These are phyloP conservation scores for Drosophila borealis DNA, from an alignment of 2,888 invertebrate species.

Conservation along the genomic window DNA sequence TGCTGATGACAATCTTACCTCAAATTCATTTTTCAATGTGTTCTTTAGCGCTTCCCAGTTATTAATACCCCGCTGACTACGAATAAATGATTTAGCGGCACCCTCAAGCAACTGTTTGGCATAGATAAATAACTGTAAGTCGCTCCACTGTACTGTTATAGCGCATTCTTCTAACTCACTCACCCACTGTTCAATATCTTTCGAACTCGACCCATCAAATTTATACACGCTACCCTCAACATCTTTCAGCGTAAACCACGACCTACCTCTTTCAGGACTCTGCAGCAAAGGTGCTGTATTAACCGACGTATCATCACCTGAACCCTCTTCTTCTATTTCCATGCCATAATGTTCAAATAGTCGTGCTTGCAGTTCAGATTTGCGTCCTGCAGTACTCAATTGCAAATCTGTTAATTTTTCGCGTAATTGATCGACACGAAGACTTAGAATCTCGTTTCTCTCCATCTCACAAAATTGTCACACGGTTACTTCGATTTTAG, in stretches of 20 bases:
- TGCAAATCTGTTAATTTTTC: neutral
- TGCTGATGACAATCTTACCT: conserved; percentile 14
- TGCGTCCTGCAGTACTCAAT: no score
- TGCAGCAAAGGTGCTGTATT: no score
- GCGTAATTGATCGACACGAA: no score
- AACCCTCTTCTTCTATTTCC: no score
- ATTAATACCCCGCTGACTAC: conserved; percentile 4
- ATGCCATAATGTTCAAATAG: no score
- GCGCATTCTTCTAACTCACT: conserved; percentile 22
- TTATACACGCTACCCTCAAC: conserved; percentile 23
- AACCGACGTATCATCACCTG: no score
- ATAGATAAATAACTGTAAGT: conserved; percentile 25
- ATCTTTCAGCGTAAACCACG: conserved; percentile 30
- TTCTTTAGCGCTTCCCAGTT: conserved; percentile 13
- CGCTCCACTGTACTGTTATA: conserved; percentile 29
- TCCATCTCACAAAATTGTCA: no score
- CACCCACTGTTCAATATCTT: conserved; percentile 27
- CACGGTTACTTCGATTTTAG: no score
- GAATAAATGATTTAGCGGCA: conserved; percentile 13
- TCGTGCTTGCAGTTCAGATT: no score
- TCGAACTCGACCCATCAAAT: conserved; percentile 17
- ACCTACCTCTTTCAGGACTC: neutral
- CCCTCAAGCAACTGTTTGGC: conserved; percentile 20
- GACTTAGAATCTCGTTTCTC: no score
- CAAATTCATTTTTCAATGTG: conserved; percentile 4